A percentile compares a stretch with the other conserved stretches of the same genome.
Conservation (phyloP, 1,140 invertebrate genomes). For the Sycophila sp. region DNA sequence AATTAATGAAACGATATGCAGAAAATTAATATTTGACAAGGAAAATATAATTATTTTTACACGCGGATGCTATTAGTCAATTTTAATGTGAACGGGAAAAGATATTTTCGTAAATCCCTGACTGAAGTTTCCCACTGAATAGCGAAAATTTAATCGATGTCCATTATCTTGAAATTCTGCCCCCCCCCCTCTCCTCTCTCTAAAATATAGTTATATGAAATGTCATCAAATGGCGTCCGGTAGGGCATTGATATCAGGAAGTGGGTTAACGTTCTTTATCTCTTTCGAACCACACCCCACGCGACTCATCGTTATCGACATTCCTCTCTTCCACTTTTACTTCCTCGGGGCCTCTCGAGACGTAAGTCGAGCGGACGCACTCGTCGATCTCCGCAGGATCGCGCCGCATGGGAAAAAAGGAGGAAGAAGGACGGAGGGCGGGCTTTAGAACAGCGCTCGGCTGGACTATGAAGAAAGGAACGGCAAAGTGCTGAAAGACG, state of each 20-base stretch:
- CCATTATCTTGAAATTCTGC: too few species aligned
- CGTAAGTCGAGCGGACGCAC: not conserved
- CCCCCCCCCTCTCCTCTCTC: too few species aligned
- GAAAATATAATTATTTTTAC: too few species aligned
- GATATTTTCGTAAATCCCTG: too few species aligned
- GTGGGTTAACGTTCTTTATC: conserved; percentile 13
- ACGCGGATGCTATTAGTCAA: too few species aligned
- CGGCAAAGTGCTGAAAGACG: conserved; percentile 8
- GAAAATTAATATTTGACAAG: too few species aligned
- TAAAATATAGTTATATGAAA: not conserved
- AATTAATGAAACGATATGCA: too few species aligned
- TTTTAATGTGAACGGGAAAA: too few species aligned
- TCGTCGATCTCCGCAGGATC: conserved; percentile 8
- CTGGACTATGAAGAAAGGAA: not conserved
- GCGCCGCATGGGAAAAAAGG: conserved; percentile 44
- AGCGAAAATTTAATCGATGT: not conserved
- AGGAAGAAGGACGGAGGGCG: conserved; percentile 30
- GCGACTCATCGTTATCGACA: conserved; percentile 8
- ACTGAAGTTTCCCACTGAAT: not conserved
- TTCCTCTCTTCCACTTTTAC: not conserved
- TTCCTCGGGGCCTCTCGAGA: conserved; percentile 1
- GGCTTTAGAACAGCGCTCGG: not conserved
- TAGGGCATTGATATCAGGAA: not conserved
- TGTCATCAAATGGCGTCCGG: not conserved
- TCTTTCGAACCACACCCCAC: not conserved